These are phyloP conservation scores for Orchesella flavescens DNA, from an alignment of 2,888 invertebrate genomes.

Conservation along the genomic window DNA sequence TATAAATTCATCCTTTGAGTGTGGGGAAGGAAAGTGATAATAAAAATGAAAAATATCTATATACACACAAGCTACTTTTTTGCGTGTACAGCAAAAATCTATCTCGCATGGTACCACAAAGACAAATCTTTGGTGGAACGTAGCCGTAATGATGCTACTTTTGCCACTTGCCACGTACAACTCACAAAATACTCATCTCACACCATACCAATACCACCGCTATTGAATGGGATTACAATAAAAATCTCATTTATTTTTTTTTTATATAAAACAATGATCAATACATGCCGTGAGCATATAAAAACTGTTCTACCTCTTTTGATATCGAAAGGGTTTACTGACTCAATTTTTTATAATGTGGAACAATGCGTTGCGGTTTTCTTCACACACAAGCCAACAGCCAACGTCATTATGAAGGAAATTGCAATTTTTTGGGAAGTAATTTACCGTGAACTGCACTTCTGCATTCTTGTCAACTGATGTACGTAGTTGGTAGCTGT, in stretches of 20 bases:
- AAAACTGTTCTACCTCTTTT: not conserved
- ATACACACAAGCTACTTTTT: too few species aligned
- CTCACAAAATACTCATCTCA: too few species aligned
- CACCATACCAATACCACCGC: too few species aligned
- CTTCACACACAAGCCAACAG: conserved; percentile 20
- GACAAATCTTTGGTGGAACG: too few species aligned
- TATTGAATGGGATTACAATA: not conserved
- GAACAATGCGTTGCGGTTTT: conserved; percentile 32
- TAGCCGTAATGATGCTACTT: too few species aligned
- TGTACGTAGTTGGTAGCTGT: not conserved
- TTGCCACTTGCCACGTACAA: too few species aligned
- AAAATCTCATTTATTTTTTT: conserved; percentile 38
- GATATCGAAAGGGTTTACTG: conserved; percentile 24
- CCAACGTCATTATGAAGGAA: conserved; percentile 27
- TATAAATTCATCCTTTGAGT: too few species aligned
- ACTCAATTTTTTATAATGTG: conserved; percentile 23
- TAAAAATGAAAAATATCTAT: too few species aligned
- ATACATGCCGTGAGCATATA: conserved; percentile 11
- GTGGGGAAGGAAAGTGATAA: too few species aligned
- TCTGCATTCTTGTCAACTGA: not conserved
- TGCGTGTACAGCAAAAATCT: too few species aligned
- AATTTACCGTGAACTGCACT: not conserved
- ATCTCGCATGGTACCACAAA: too few species aligned
- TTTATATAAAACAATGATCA: conserved; percentile 13
- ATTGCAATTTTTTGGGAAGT: conserved; percentile 37